Conservation (phyloP, 2,888 invertebrate species). For the Hylaea fasciaria region DNA sequence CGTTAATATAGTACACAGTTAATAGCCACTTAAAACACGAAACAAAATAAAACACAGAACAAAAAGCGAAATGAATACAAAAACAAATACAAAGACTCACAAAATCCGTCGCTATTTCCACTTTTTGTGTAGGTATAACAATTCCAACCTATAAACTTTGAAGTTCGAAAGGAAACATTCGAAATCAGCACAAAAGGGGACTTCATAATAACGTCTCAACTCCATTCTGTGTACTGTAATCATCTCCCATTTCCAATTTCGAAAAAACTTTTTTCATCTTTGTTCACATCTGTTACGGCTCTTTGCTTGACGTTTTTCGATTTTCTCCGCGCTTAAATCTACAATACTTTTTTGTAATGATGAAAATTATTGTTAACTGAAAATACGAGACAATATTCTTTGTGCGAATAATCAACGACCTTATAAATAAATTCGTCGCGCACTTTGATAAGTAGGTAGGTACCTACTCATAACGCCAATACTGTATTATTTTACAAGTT, state of each 20-base stretch:
- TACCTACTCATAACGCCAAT: no score
- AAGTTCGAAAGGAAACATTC: conserved; percentile 74
- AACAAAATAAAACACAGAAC: conserved; percentile 27
- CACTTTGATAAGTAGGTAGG: not conserved
- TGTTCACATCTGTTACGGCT: conserved; percentile 79
- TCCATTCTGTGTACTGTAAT: conserved; percentile 82
- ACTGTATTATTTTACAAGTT: not conserved
- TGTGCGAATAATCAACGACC: not conserved
- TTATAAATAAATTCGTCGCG: not conserved
- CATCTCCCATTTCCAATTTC: conserved; percentile 78
- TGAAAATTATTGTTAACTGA: conserved; percentile 20
- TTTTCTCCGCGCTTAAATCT: conserved; percentile 55
- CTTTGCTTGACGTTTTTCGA: conserved; percentile 66
- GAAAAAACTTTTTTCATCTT: conserved; percentile 83
- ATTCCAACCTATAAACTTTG: conserved; percentile 67
- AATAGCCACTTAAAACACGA: conserved; percentile 31
- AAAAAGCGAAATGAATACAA: conserved; percentile 22
- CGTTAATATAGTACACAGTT: not conserved
- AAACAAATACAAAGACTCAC: conserved; percentile 62
- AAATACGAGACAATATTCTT: conserved; percentile 1
- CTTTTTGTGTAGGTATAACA: conserved; percentile 62
- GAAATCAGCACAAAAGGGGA: conserved; percentile 75
- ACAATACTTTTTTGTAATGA: conserved; percentile 30
- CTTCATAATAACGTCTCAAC: conserved; percentile 80
- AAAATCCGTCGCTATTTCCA: conserved; percentile 69